Percentiles rank a stretch among this genome's conserved stretches.
These are phyloP conservation scores for Motacilla tschutschensis DNA, from an alignment of 2,113 vertebrate genomes.

Conservation along the genomic window DNA sequence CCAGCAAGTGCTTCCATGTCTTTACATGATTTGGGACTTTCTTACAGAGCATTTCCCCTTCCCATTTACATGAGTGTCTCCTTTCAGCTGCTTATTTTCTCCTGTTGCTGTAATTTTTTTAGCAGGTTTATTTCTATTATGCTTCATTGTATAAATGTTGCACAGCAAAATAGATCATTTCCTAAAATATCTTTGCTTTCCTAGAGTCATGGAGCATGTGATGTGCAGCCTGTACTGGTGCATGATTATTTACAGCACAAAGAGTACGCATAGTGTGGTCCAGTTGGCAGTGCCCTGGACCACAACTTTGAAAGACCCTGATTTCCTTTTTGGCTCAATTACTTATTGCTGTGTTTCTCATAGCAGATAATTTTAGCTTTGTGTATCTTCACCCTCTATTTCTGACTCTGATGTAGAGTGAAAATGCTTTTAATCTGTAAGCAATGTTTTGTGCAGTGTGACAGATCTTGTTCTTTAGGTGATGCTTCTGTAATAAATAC, in stretches of 20 bases:
- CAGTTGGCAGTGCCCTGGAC: neutral
- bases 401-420: neutral
- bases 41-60: neutral
- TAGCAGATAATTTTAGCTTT: neutral
- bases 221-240: neutral
- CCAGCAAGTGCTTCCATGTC: neutral
- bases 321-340: neutral
- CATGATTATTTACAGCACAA: neutral
- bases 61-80: neutral
- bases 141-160: neutral
- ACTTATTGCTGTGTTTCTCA: neutral
- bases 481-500: neutral
- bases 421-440: neutral
- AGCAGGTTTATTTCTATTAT: constrained; percentile 18
- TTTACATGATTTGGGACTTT: neutral
- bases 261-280: rapidly evolving
- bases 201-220: neutral
- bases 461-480: neutral
- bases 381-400: neutral
- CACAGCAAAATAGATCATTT: neutral
- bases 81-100: neutral
- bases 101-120: constrained; percentile 27
- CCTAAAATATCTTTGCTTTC: constrained; percentile 5
- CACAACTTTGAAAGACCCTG: neutral
- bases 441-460: neutral